A percentile compares a stretch with the other conserved stretches of the same genome.
Conservation (phyloP, 2,888 invertebrate species). For the Diabrotica balteata region DNA sequence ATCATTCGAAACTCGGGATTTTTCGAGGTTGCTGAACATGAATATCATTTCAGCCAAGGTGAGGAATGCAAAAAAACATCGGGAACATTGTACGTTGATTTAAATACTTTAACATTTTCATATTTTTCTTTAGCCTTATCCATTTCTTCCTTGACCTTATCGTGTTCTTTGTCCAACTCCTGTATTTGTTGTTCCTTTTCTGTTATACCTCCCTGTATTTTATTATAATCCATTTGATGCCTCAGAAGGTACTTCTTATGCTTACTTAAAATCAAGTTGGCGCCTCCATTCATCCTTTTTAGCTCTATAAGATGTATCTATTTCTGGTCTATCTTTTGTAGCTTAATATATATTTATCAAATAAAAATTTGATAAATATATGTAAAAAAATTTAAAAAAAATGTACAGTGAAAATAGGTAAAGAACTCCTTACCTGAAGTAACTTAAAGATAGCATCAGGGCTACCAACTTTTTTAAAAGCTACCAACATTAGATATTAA, state of each 20-base stretch:
- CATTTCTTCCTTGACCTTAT: constrained; percentile 58
- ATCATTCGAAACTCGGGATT: too few species aligned
- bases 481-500: too few species aligned
- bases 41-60: too few species aligned
- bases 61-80: too few species aligned
- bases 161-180: constrained; percentile 60
- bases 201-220: constrained; percentile 59
- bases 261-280: constrained; percentile 65
- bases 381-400: too few species aligned
- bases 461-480: too few species aligned
- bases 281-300: constrained; percentile 53
- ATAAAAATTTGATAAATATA: too few species aligned
- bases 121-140: constrained; percentile 55
- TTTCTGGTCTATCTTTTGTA: constrained; percentile 65
- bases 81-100: constrained; percentile 53
- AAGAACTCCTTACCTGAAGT: too few species aligned
- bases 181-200: constrained; percentile 58
- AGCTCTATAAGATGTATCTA: constrained; percentile 32
- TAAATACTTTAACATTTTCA: constrained; percentile 52
- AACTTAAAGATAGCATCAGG: too few species aligned
- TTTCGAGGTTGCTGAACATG: too few species aligned
- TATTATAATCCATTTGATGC: constrained; percentile 61
- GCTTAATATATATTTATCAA: too few species aligned
- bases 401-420: too few species aligned
- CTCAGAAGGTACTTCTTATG: constrained; percentile 66